A percentile compares a stretch with the other conserved stretches of the same genome.
Conservation (phyloP, 2,797 vertebrate genomes). For the Pitangus sulphuratus region DNA sequence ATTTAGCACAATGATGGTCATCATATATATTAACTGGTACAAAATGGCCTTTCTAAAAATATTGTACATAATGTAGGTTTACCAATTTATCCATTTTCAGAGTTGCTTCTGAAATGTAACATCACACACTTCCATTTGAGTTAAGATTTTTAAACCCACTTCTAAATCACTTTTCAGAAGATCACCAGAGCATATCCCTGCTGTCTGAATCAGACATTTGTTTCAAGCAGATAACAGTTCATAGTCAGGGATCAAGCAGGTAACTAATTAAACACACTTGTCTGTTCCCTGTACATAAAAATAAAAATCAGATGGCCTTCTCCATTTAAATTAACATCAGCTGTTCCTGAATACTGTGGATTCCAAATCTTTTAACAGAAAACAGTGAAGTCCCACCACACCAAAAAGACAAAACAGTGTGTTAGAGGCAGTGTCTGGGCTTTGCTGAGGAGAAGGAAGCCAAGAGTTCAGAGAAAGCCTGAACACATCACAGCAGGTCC, state of each 20-base stretch:
- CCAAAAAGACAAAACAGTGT: neutral
- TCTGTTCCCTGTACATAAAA: neutral
- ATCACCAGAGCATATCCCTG: neutral
- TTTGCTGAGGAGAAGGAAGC: neutral
- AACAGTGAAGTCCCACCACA: neutral
- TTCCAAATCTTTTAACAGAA: neutral
- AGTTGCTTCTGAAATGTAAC: fast-evolving
- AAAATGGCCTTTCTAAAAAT: neutral
- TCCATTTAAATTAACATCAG: neutral
- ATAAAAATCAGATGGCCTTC: neutral
- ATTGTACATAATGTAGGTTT: neutral
- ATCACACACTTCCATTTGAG: neutral
- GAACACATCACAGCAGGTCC: neutral
- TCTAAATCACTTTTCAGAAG: neutral
- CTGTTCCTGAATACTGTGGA: neutral
- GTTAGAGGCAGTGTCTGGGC: neutral
- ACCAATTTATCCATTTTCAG: neutral
- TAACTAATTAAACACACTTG: neutral
- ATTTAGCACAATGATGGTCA: neutral
- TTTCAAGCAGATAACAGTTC: neutral
- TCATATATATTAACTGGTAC: fast-evolving
- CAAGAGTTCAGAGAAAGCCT: neutral
- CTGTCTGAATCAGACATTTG: neutral
- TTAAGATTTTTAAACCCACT: neutral
- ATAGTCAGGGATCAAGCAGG: neutral